Evolutionary conservation across 2,797 vertebrate genomes (phyloP).

Genomic region (Melanotaenia maccullochi): DNA sequence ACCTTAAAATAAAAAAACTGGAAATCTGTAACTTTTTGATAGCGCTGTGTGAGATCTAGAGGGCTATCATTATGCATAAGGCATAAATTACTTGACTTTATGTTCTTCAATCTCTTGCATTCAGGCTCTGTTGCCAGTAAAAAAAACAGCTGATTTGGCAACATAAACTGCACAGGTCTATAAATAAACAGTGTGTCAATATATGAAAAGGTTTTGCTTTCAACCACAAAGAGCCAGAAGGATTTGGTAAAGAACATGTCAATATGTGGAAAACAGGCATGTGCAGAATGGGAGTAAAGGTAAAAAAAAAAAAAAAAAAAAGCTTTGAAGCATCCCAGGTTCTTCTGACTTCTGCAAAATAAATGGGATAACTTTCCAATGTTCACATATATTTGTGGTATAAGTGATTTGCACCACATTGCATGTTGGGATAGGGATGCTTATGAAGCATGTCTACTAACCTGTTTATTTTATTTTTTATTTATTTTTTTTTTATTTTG

Average conservation of each 20-base stretch:
- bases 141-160: background rate
- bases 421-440: background rate
- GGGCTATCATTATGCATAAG: background rate
- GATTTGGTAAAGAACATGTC: background rate
- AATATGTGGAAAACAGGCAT: background rate
- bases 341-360: background rate
- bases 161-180: background rate
- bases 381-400: background rate
- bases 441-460: background rate
- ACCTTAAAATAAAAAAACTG: background rate
- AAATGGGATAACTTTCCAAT: background rate
- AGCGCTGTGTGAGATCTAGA: background rate
- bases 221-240: background rate
- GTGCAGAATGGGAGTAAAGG: no score
- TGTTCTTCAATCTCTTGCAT: background rate
- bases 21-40: background rate
- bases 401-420: background rate
- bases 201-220: background rate
- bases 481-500: background rate
- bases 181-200: background rate
- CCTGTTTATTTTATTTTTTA: background rate
- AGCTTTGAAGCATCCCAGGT: background rate
- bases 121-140: background rate
- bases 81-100: background rate
- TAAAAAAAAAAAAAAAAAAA: no score